A percentile compares a stretch with the other conserved stretches of the same genome.
Conservation (phyloP, 1,140 invertebrate genomes). For the Camponotus floridanus region DNA sequence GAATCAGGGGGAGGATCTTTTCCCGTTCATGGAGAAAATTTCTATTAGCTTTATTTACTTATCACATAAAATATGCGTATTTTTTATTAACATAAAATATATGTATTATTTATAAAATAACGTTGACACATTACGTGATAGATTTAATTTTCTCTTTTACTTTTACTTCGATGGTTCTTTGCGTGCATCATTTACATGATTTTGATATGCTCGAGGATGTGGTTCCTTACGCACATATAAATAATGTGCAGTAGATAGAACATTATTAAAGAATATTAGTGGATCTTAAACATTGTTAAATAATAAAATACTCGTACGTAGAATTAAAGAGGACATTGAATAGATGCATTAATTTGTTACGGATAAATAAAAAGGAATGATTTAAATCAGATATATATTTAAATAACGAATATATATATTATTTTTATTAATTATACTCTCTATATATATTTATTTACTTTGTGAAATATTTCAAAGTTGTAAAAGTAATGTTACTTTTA, state of each 20-base stretch:
- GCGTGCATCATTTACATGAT: background rate
- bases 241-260: background rate
- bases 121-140: background rate
- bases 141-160: background rate
- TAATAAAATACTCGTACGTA: background rate
- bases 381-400: background rate
- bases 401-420: background rate
- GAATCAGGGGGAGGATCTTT: background rate
- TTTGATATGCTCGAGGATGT: background rate
- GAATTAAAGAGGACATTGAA: background rate
- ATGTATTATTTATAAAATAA: background rate
- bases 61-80: background rate
- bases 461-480: background rate
- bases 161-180: background rate
- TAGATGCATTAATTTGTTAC: background rate
- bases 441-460: no score
- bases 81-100: background rate
- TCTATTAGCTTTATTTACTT: background rate
- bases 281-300: background rate
- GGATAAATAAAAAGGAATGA: background rate
- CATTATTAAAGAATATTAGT: background rate
- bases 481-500: background rate
- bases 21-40: no score
- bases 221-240: conserved; percentile 2
- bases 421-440: no score